A percentile compares a stretch with the other conserved stretches of the same genome.
Conservation (phyloP, 2,888 invertebrate species). For the Trypoxylon attenuatum region DNA sequence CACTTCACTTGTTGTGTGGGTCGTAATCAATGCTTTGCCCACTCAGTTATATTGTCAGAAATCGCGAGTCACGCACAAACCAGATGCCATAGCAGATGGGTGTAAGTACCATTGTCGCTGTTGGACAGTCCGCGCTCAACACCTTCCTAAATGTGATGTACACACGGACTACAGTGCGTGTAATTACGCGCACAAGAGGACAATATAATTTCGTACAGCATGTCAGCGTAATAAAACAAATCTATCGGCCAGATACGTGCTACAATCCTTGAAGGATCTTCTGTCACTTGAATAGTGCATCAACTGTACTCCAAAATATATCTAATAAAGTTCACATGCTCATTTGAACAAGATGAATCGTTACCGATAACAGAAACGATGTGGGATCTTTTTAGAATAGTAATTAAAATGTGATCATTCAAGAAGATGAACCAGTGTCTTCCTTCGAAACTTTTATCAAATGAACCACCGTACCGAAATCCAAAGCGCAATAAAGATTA, state of each 20-base stretch:
- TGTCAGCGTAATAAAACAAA: too few relatives aligned
- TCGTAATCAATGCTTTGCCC: constrained; percentile 3
- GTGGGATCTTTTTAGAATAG: too few relatives aligned
- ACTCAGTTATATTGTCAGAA: neutral
- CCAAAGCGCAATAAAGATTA: constrained; percentile 38
- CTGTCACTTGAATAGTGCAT: neutral
- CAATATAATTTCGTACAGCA: neutral
- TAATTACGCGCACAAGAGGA: constrained; percentile 4
- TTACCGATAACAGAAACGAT: neutral
- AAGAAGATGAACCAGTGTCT: constrained; percentile 21
- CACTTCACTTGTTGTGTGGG: neutral
- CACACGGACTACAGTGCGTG: constrained; percentile 3
- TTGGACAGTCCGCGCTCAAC: constrained; percentile 8
- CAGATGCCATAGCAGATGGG: constrained; percentile 6
- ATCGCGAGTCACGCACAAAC: constrained; percentile 4
- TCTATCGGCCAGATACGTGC: too few relatives aligned
- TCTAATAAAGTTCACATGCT: neutral
- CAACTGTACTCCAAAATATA: neutral
- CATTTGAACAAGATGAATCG: too few relatives aligned
- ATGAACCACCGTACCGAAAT: constrained; percentile 48
- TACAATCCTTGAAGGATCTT: neutral
- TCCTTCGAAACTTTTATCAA: constrained; percentile 25
- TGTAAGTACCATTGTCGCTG: constrained; percentile 9
- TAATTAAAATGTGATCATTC: too few relatives aligned
- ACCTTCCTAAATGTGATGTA: constrained; percentile 9